Percentiles rank a stretch among this genome's conserved stretches.
Evolutionary conservation across 2,113 vertebrate genomes (phyloP).

Genomic region (Sinocyclocheilus maitianheensis): DNA sequence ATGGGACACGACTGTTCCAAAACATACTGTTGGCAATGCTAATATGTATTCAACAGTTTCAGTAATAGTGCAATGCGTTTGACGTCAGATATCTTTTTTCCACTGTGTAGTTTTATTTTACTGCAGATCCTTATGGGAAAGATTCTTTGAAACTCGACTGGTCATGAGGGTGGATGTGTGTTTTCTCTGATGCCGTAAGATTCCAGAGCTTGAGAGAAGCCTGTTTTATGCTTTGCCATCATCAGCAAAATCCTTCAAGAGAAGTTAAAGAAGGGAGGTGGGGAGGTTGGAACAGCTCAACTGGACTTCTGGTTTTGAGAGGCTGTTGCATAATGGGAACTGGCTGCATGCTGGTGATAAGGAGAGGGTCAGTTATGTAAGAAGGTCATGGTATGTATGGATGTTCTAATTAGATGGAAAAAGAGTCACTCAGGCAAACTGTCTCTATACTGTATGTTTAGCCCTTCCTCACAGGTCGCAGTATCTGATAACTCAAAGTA

Average conservation of each 20-base stretch:
- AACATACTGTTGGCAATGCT: background rate
- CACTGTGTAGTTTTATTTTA: background rate
- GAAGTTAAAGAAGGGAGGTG: background rate
- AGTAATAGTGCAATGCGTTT: background rate
- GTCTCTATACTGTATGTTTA: background rate
- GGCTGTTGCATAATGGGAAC: constrained; percentile 45
- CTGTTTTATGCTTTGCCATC: background rate
- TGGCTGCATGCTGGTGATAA: constrained; percentile 54
- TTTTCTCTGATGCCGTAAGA: constrained; percentile 16
- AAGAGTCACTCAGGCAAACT: constrained; percentile 9
- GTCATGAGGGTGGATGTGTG: background rate
- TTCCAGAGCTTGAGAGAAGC: constrained; percentile 18
- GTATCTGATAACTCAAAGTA: background rate
- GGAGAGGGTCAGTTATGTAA: constrained; percentile 52
- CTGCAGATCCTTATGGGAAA: constrained; percentile 4
- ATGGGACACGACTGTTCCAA: background rate
- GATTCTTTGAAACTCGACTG: constrained; percentile 7
- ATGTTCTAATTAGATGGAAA: constrained; percentile 36
- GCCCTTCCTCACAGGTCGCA: background rate
- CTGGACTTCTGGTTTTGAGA: constrained; percentile 34
- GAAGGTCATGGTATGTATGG: constrained; percentile 31
- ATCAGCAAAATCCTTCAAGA: too few relatives aligned
- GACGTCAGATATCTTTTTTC: background rate
- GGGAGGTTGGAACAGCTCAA: background rate
- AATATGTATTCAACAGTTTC: background rate